A percentile compares a stretch with the other conserved stretches of the same genome.
These are phyloP conservation scores for Herpailurus yagouaroundi DNA, from an alignment of 2,113 vertebrate genomes.

Conservation along the genomic window DNA sequence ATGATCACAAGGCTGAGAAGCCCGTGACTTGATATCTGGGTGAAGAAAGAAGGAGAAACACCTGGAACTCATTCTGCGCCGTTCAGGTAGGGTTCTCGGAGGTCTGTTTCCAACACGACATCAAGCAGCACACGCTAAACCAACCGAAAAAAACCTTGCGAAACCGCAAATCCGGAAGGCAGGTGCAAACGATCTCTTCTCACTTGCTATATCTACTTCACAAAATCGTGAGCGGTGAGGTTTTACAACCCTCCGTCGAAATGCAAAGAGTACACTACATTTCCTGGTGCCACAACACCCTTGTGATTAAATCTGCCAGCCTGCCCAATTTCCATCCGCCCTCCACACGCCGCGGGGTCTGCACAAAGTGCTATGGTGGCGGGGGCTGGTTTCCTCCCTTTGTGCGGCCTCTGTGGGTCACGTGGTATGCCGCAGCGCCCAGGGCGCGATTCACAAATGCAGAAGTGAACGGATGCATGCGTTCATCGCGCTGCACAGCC, in stretches of 20 bases:
- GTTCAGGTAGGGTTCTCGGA: neutral
- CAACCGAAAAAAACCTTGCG: neutral
- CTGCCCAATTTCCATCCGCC: neutral
- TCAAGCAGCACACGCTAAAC: neutral
- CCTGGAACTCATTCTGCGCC: neutral
- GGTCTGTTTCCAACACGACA: neutral
- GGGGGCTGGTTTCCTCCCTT: neutral
- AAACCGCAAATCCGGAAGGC: slow-evolving; percentile 17
- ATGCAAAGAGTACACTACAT: neutral
- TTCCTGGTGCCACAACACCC: neutral
- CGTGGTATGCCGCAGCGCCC: no score
- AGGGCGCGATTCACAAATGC: neutral
- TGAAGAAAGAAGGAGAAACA: slow-evolving; percentile 20
- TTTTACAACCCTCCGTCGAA: neutral
- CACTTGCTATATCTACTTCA: neutral
- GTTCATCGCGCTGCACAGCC: neutral
- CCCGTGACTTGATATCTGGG: neutral
- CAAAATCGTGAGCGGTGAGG: neutral
- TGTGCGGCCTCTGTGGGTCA: neutral
- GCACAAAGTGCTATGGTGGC: neutral
- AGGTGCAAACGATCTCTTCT: neutral
- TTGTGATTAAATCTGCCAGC: neutral
- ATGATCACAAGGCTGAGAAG: neutral
- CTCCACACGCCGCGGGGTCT: neutral
- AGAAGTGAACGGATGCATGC: neutral